These are phyloP conservation scores for Ganaspis sp. DNA, from an alignment of 1,140 invertebrate species.

Conservation along the genomic window DNA sequence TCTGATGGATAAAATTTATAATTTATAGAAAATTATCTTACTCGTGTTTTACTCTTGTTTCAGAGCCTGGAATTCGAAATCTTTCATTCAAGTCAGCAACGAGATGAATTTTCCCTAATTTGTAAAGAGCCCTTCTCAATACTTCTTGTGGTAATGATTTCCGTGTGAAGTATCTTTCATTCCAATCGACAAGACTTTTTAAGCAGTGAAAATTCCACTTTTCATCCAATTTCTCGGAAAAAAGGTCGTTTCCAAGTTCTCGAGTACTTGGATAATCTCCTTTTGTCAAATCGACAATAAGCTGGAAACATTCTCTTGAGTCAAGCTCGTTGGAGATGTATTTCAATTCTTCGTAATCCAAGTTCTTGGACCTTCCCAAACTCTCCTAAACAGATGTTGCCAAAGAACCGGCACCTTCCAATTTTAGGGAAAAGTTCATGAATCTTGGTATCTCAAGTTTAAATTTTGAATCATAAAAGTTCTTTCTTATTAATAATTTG, in stretches of 20 bases:
- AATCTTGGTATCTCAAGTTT: background rate
- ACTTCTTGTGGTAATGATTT: background rate
- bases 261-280: background rate
- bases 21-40: background rate
- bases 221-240: background rate
- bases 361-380: background rate
- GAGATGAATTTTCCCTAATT: background rate
- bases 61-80: background rate
- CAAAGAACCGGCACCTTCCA: slow-evolving; percentile 7
- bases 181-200: background rate
- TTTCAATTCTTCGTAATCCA: background rate
- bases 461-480: no score
- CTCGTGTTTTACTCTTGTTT: background rate
- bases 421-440: background rate
- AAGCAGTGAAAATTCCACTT: background rate
- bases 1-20: no score
- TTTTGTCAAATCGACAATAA: background rate
- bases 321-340: background rate
- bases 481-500: no score
- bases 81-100: background rate
- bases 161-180: background rate
- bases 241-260: background rate
- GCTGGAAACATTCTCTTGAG: background rate
- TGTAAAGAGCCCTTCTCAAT: background rate
- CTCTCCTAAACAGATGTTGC: slow-evolving; percentile 4